Conservation (phyloP, 2,888 invertebrate species). For the Phortica magna region DNA sequence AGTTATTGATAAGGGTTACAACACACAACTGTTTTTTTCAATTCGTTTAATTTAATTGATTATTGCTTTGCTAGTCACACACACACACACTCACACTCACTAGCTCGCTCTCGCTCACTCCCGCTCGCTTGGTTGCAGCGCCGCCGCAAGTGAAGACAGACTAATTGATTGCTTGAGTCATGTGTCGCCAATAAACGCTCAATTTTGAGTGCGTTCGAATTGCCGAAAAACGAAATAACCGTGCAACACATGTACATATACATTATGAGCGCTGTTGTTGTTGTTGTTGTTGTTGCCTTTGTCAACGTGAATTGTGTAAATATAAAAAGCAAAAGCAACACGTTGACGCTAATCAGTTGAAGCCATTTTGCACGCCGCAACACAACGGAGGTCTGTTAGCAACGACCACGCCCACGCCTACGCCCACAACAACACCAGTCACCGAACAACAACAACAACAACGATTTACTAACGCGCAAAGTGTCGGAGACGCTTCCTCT, state of each 20-base stretch:
- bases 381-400: conserved; percentile 49
- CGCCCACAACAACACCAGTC: background rate
- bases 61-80: too few relatives aligned
- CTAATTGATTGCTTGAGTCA: too few relatives aligned
- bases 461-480: conserved; percentile 45
- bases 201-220: too few relatives aligned
- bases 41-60: too few relatives aligned
- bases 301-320: background rate
- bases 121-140: too few relatives aligned
- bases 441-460: too few relatives aligned
- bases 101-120: too few relatives aligned
- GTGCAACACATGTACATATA: too few relatives aligned
- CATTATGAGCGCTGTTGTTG: background rate
- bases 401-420: conserved; percentile 46
- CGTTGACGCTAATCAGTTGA: conserved; percentile 29
- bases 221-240: background rate
- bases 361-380: conserved; percentile 36
- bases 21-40: background rate
- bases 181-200: too few relatives aligned
- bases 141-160: too few relatives aligned
- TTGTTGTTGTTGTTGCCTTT: background rate
- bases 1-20: background rate
- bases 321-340: conserved; percentile 31
- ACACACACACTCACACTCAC: too few relatives aligned
- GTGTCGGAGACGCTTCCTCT: conserved; percentile 41